These are phyloP conservation scores for Apodemus sylvaticus DNA, from an alignment of 2,113 vertebrate species.

Conservation along the genomic window DNA sequence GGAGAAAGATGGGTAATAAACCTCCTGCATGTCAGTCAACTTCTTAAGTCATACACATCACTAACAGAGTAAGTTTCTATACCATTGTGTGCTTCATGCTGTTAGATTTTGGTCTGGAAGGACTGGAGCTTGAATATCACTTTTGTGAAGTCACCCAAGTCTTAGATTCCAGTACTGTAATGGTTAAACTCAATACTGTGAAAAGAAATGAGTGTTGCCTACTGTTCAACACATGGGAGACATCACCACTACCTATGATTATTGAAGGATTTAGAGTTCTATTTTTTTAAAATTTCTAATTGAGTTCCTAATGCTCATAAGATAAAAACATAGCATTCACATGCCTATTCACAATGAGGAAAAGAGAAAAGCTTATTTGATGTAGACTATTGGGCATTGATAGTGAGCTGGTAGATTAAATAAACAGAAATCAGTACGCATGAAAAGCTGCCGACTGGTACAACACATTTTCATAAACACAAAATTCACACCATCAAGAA, in stretches of 20 bases:
- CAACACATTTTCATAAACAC: neutral
- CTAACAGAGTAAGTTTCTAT: neutral
- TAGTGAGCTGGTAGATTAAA: neutral
- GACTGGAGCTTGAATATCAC: neutral
- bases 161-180: neutral
- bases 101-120: neutral
- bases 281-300: neutral
- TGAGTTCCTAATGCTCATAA: neutral
- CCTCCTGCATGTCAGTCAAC: neutral
- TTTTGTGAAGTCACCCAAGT: conserved; percentile 11
- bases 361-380: neutral
- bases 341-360: conserved; percentile 30
- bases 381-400: neutral
- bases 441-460: neutral
- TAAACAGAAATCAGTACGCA: conserved; percentile 3
- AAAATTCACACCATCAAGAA: neutral
- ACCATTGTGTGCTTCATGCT: neutral
- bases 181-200: neutral
- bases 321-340: neutral
- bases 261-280: conserved; percentile 24
- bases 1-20: neutral
- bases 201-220: neutral
- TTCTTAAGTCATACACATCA: neutral
- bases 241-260: neutral
- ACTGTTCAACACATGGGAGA: neutral